Evolutionary conservation across 2,797 vertebrate species (phyloP).

Genomic region (Typhlichthys eigenmanni): DNA sequence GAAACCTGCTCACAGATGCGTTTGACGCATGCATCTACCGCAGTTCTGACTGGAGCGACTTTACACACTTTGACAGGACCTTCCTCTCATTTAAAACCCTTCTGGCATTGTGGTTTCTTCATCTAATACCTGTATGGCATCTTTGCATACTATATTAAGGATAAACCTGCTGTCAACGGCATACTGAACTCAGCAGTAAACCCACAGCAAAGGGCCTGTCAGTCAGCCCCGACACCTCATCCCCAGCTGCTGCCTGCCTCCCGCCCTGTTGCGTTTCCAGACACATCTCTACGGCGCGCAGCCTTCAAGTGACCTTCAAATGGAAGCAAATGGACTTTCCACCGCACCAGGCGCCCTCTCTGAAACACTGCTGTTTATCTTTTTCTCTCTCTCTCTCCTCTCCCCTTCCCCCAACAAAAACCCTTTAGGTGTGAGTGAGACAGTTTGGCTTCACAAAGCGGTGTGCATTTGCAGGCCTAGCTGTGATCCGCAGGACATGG

Average conservation of each 20-base stretch:
- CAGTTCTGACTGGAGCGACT: conserved; percentile 12
- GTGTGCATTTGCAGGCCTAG: conserved; percentile 23
- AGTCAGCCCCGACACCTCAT: conserved; percentile 26
- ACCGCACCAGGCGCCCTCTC: conserved; percentile 38
- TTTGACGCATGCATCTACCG: conserved; percentile 13
- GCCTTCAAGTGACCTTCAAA: conserved; percentile 70
- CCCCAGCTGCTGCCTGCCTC: conserved; percentile 24
- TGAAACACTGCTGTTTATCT: conserved; percentile 34
- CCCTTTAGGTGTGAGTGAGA: no score
- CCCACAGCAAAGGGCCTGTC: conserved; percentile 26
- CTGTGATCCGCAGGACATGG: conserved; percentile 14
- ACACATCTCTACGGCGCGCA: conserved; percentile 42
- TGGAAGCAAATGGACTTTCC: conserved; percentile 40
- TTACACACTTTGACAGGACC: conserved; percentile 1
- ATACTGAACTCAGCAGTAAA: conserved; percentile 4
- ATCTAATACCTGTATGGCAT: not conserved
- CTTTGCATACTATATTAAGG: conserved; percentile 3
- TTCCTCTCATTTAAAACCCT: not conserved
- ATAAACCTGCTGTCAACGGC: not conserved
- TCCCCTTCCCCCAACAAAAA: conserved; percentile 11
- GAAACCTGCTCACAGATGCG: no score
- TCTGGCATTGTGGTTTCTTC: not conserved
- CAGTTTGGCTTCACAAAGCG: conserved; percentile 23
- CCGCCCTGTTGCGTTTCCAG: conserved; percentile 38
- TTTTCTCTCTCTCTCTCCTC: conserved; percentile 25